Evolutionary conservation across 1,140 invertebrate species (phyloP).

Genomic region (Pseudomyrmex sp.): DNA sequence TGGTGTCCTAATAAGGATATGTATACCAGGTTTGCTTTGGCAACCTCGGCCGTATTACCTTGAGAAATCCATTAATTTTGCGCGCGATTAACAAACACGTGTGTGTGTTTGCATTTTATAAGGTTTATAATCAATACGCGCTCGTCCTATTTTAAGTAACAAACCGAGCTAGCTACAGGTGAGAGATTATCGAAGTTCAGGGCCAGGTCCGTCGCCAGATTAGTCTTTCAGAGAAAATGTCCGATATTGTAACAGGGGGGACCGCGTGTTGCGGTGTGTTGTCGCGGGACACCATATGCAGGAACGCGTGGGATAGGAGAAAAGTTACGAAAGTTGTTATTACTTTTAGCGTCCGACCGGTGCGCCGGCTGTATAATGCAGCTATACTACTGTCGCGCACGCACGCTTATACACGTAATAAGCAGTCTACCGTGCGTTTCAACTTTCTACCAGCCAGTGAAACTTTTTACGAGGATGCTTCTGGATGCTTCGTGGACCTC

Average conservation of each 20-base stretch:
- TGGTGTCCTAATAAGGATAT: neutral
- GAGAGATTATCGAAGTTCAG: slow-evolving; percentile 28
- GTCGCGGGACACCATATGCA: slow-evolving; percentile 30
- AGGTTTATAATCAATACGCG: neutral
- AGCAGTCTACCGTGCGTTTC: slow-evolving; percentile 23
- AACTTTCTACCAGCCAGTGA: slow-evolving; percentile 23
- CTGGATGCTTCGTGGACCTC: neutral
- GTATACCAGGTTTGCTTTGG: neutral
- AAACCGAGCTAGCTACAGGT: neutral
- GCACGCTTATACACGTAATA: slow-evolving; percentile 46
- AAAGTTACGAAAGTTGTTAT: slow-evolving; percentile 51
- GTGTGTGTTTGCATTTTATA: neutral
- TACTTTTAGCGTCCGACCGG: slow-evolving; percentile 42
- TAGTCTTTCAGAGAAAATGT: neutral
- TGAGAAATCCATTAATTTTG: slow-evolving; percentile 37
- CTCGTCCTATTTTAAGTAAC: slow-evolving; percentile 17
- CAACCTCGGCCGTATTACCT: neutral
- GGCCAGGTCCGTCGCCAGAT: slow-evolving; percentile 9
- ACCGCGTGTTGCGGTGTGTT: neutral
- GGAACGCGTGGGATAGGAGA: slow-evolving; percentile 5
- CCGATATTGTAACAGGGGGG: neutral
- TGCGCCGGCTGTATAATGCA: slow-evolving; percentile 38
- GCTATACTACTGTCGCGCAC: slow-evolving; percentile 5
- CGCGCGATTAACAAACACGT: slow-evolving; percentile 1
- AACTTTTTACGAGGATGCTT: slow-evolving; percentile 38